These are phyloP conservation scores for Formica selysi DNA, from an alignment of 1,140 invertebrate species.

Conservation along the genomic window DNA sequence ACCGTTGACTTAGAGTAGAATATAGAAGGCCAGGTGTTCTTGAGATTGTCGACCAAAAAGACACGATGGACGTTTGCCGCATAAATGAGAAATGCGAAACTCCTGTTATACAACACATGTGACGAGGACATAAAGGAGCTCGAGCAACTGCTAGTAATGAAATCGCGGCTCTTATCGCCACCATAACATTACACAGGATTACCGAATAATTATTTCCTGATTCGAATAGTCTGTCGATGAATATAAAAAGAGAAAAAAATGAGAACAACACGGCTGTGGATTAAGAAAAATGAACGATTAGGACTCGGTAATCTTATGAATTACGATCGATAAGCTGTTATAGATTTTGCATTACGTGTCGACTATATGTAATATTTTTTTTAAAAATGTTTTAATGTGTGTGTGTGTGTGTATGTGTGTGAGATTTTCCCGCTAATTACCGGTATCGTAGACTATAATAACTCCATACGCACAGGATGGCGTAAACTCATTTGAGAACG, in stretches of 20 bases:
- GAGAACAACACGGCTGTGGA: not conserved
- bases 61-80: conserved; percentile 49
- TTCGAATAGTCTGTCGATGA: conserved; percentile 14
- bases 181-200: conserved; percentile 69
- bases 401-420: no score
- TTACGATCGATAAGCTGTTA: not conserved
- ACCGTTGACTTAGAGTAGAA: not conserved
- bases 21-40: conserved; percentile 63
- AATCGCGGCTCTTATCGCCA: conserved; percentile 75
- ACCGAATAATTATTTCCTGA: conserved; percentile 53
- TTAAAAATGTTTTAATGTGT: not conserved
- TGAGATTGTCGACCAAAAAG: conserved; percentile 30
- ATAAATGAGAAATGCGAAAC: conserved; percentile 66
- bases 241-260: not conserved
- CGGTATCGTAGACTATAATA: conserved; percentile 25
- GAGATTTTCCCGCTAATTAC: conserved; percentile 21
- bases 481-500: conserved; percentile 59
- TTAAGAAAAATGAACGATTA: not conserved
- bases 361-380: not conserved
- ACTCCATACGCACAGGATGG: conserved; percentile 24
- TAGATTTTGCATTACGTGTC: conserved; percentile 1
- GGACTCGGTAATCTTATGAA: conserved; percentile 26
- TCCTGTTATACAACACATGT: conserved; percentile 58
- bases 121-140: conserved; percentile 69
- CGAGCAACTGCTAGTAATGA: conserved; percentile 67